Base-by-base conservation (phyloP, 2,797 vertebrate species). In the Chrysolophus pictus region DNA sequence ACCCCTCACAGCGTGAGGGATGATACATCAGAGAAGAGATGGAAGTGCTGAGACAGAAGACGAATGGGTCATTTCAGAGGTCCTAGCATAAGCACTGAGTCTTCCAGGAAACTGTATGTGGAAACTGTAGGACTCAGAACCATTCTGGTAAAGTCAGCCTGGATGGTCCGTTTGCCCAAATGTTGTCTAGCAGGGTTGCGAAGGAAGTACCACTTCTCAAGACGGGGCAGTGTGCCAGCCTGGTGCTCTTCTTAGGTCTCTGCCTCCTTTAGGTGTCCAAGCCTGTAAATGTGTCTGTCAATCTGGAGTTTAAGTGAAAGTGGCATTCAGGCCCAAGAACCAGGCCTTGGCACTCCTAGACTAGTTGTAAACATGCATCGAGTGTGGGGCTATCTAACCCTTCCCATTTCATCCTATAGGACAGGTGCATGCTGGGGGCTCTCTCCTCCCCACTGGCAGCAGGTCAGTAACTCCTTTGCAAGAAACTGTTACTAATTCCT, bases 81-180 rank as follows among this genome's bases (percentile, higher is more conserved):
- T 55, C 11, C 6, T 5, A 42, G 42, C 28, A 7, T 7, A 22
- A 78, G 24, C 33, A 53, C 11, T 4, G 39, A 29, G 53, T 14
- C 4, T 4, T 46, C 22, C 14, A 49, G 44, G 14, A 35, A 41
- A 33, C n/a, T 9, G 3, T 3, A 2, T 19, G n/a, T n/a, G n/a
- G n/a, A n/a, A n/a, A n/a, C n/a, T n/a, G n/a, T 12, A 51, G 9
- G 13, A 0, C 12, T 60, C 1, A 0, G 42, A 47, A 63, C 2
- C 19, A 4, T 3, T 42, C 68, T 49, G 73, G 7, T 8, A 6
- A 26, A 21, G 53, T 51, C 63, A 64, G 49, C n/a, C 9, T 1
- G 1, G 31, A 9, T 28, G 12, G 33, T 7, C 41, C 11, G 33
- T 23, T 60, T 59, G 39, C 29, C 33, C 46, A 59, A 9, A 47